Conservation (phyloP, 2,113 vertebrate genomes). For the Rhinoptilus africanus region DNA sequence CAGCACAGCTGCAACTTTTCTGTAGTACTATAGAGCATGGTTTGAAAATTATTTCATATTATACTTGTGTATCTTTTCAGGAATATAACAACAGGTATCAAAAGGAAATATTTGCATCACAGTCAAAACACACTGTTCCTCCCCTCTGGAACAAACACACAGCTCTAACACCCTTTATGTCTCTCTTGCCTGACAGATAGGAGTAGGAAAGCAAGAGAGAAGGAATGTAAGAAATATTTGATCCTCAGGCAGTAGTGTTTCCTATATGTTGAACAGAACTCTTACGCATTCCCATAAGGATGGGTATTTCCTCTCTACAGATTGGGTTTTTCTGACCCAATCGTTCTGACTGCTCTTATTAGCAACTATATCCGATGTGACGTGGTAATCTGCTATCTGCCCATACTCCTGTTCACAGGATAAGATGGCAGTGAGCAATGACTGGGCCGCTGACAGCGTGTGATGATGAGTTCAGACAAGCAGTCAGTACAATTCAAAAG, state of each 20-base stretch:
- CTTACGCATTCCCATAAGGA: neutral
- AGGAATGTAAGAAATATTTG: neutral
- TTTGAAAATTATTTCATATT: neutral
- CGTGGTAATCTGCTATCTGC: neutral
- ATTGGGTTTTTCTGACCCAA: neutral
- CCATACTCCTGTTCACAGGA: neutral
- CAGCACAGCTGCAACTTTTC: neutral
- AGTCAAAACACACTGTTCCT: neutral
- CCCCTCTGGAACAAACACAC: neutral
- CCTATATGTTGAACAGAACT: neutral
- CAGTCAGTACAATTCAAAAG: slow-evolving; percentile 1
- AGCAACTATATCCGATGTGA: neutral
- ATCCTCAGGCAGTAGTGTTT: neutral
- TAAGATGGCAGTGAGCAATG: neutral
- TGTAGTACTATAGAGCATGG: neutral
- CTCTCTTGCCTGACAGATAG: neutral
- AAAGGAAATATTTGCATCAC: neutral
- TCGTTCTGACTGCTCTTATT: neutral
- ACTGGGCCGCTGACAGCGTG: neutral
- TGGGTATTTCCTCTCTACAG: rapidly evolving
- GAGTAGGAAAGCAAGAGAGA: neutral
- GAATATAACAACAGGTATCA: neutral
- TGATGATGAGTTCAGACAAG: slow-evolving; percentile 8
- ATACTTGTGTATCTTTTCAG: neutral
- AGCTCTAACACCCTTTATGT: neutral